phyloP scores from a whole-genome alignment of 2,888 invertebrate species.

The Heliconius sara region DNA sequence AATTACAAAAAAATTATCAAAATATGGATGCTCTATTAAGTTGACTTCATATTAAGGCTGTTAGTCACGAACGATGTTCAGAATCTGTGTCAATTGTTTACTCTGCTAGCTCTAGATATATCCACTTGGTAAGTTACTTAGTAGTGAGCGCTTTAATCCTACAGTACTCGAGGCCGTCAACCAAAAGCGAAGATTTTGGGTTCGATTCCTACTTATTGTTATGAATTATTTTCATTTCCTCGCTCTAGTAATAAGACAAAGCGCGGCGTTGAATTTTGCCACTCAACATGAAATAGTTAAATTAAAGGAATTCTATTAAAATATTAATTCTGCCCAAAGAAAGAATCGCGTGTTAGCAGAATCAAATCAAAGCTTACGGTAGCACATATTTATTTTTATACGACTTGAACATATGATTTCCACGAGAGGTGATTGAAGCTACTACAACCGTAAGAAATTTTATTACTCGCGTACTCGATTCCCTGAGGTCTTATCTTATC shows the following conservation, averaged over 20 bases:
- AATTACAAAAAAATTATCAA: not conserved
- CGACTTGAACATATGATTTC: not conserved
- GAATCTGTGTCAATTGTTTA: constrained; percentile 27
- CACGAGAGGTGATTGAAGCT: too few relatives aligned
- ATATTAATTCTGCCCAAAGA: not conserved
- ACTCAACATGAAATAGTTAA: not conserved
- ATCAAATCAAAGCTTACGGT: too few relatives aligned
- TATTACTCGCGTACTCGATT: constrained; percentile 33
- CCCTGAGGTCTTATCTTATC: constrained; percentile 41
- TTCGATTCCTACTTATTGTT: not conserved
- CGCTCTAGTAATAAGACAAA: not conserved
- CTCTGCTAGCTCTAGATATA: not conserved
- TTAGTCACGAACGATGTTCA: constrained; percentile 26
- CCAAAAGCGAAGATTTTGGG: not conserved
- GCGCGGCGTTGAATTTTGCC: not conserved
- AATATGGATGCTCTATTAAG: not conserved
- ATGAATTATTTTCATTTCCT: too few relatives aligned
- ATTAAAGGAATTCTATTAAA: not conserved
- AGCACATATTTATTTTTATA: too few relatives aligned
- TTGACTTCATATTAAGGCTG: not conserved
- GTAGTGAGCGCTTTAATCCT: not conserved
- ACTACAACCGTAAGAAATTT: constrained; percentile 28
- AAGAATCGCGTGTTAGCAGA: not conserved
- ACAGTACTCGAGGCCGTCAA: not conserved
- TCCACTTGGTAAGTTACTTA: not conserved